Evolutionary conservation across 2,888 invertebrate species (phyloP).

Genomic region (Noctua janthina): DNA sequence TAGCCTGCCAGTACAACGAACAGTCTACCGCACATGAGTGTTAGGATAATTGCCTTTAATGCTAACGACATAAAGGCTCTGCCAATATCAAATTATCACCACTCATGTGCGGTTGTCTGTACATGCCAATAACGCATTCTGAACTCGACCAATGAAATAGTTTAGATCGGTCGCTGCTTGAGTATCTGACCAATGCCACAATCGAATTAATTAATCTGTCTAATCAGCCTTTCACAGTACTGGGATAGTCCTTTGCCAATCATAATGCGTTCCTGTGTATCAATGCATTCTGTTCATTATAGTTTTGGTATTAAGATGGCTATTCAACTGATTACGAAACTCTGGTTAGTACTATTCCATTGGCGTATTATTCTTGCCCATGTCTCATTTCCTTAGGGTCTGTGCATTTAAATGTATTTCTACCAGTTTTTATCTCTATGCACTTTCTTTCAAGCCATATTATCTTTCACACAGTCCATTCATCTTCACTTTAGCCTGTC

Average conservation of each 20-base stretch:
- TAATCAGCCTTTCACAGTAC: conserved; percentile 5
- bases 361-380: background rate
- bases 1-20: conserved; percentile 24
- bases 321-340: background rate
- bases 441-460: background rate
- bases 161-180: background rate
- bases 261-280: conserved; percentile 7
- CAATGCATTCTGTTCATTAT: background rate
- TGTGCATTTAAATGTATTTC: background rate
- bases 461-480: conserved; percentile 26
- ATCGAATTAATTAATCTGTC: conserved; percentile 31
- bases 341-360: background rate
- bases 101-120: background rate
- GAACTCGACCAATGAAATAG: conserved; percentile 9
- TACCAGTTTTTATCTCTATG: background rate
- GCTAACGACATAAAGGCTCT: background rate
- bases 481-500: conserved; percentile 16
- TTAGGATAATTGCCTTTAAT: background rate
- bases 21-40: background rate
- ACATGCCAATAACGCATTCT: conserved; percentile 40
- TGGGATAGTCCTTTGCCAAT: conserved; percentile 9
- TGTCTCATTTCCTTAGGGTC: background rate
- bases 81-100: background rate
- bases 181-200: conserved; percentile 5
- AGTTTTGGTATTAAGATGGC: background rate